These are phyloP conservation scores for Leptopilina drosophilae DNA, from an alignment of 2,888 invertebrate genomes.

Conservation along the genomic window DNA sequence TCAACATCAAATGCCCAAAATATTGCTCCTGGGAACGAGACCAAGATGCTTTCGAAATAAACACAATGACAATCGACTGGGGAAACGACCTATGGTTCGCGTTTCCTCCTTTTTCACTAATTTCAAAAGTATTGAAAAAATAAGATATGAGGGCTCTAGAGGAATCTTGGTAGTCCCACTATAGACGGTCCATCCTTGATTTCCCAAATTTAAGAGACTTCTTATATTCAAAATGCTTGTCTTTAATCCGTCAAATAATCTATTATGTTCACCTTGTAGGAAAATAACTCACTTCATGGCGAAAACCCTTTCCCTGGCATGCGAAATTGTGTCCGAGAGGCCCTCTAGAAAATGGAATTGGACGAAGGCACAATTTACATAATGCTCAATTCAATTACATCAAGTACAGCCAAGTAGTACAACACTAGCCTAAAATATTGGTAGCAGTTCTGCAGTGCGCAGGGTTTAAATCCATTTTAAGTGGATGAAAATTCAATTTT, in stretches of 20 bases:
- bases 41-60: slow-evolving; percentile 17
- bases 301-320: slow-evolving; percentile 46
- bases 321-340: slow-evolving; percentile 46
- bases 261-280: slow-evolving; percentile 51
- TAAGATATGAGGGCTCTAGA: background rate
- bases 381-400: slow-evolving; percentile 52
- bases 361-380: slow-evolving; percentile 46
- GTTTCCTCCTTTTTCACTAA: slow-evolving; percentile 2
- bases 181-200: background rate
- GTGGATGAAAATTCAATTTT: background rate
- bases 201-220: background rate
- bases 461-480: background rate
- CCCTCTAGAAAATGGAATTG: slow-evolving; percentile 9
- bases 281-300: slow-evolving; percentile 41
- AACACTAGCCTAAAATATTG: slow-evolving; percentile 52
- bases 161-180: slow-evolving; percentile 1
- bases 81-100: background rate
- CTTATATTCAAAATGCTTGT: background rate
- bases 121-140: background rate
- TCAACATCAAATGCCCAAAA: too few species aligned
- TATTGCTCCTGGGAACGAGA: background rate
- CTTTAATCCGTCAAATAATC: slow-evolving; percentile 43
- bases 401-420: slow-evolving; percentile 57
- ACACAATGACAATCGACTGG: slow-evolving; percentile 30
- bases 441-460: slow-evolving; percentile 50